phyloP scores from a whole-genome alignment of 37 sponge, comb jelly and placozoan genomes.

The Sycon ciliatum region DNA sequence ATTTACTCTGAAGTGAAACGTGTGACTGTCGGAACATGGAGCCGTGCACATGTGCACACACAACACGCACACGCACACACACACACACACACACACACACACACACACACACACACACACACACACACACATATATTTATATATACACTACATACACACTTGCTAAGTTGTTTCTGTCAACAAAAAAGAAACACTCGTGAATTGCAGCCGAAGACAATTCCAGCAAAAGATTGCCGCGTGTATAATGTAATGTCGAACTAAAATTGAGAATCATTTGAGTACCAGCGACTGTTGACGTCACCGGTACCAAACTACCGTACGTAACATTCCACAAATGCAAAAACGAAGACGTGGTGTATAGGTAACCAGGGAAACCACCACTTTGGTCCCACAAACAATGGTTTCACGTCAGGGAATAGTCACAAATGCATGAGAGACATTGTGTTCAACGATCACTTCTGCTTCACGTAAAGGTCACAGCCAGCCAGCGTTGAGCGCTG shows the following conservation, averaged over 20 bases:
- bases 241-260: too few species aligned
- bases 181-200: too few species aligned
- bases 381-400: not conserved
- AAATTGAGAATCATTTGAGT: too few species aligned
- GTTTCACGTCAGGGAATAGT: not conserved
- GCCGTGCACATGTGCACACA: not conserved
- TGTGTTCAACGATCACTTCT: not conserved
- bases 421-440: not conserved
- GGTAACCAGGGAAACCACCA: not conserved
- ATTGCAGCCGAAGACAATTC: too few species aligned
- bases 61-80: not conserved
- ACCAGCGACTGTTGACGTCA: too few species aligned
- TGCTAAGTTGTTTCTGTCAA: too few species aligned
- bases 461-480: conserved; percentile 12
- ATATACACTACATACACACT: not conserved
- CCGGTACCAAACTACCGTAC: too few species aligned
- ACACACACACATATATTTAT: not conserved
- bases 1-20: too few species aligned
- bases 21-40: too few species aligned
- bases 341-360: too few species aligned
- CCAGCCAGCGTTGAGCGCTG: not conserved
- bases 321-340: too few species aligned
- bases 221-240: too few species aligned
- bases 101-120: conserved; percentile 13
- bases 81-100: conserved; percentile 5